Base-by-base conservation (phyloP, 1,140 invertebrate genomes). In the Pomacea maculata region DNA sequence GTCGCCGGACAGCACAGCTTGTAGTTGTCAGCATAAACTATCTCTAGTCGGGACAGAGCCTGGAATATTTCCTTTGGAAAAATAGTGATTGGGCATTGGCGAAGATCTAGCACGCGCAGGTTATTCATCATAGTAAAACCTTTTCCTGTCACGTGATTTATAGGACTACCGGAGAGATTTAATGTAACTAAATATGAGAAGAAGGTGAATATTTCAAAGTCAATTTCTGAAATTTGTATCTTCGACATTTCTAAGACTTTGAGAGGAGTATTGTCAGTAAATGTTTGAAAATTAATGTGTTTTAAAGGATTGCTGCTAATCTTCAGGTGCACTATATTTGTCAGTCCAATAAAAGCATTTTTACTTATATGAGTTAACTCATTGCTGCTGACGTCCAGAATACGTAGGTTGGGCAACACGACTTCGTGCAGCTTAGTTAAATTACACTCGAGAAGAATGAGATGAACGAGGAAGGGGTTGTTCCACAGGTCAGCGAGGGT, bases 401-500 rank as follows among this genome's bases (percentile, higher is more conserved):
- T 74, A 12, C 34, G 25, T 1, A 74, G 34, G 34, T 74, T 74
- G 5, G 29, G 29, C 29, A 74, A 54, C 7, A 8, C 55, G 7
- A 74, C 34, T 19, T 74, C 2, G 5, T 54, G 2, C 14, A 74
- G 29, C 11, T 54, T 14, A 52, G 25, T 54, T 10, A 74, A 14
- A 6, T 52, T 52, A 74, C 72, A 74, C 1, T 14, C 3, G n/a
- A 54, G 7, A 8, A 74, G 45, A 74, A 10, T 54, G 25, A 74
- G 72, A 52, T 74, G 72, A 54, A 74, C 55, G 12, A 74, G 54
- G 34, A 74, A 17, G 29, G n/a, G 2, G 72, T 74, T 74, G 14
- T 52, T 15, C n/a, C 21, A 17, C 72, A 74, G 52, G 14, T 74
- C 3, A 21, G 52, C 34, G 14, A 54, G 72, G 25, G 25, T 74